These are phyloP conservation scores for Parnassius orleans DNA, from an alignment of 2,888 invertebrate species.

Conservation along the genomic window DNA sequence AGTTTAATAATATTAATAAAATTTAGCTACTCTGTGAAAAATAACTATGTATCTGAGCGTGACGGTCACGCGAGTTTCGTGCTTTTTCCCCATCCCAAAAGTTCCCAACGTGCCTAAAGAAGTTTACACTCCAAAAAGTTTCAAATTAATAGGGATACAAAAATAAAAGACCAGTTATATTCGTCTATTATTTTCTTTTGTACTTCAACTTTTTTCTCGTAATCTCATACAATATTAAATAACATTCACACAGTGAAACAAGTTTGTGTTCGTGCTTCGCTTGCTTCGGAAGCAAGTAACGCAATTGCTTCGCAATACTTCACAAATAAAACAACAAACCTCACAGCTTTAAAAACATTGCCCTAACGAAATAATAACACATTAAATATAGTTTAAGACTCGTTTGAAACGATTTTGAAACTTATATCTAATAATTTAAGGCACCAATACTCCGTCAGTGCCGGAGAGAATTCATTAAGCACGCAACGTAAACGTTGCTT, in stretches of 20 bases:
- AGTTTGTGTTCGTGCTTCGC: constrained; percentile 38
- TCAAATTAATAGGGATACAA: background rate
- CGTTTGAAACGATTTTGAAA: constrained; percentile 13
- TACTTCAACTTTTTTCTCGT: constrained; percentile 61
- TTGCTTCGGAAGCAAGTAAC: background rate
- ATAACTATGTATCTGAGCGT: too few species aligned
- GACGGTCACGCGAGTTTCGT: too few species aligned
- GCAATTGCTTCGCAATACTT: background rate
- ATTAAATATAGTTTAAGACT: constrained; percentile 11
- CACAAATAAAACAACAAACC: background rate
- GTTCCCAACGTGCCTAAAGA: too few species aligned
- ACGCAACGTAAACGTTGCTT: background rate
- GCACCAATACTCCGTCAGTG: constrained; percentile 8
- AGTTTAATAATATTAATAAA: too few species aligned
- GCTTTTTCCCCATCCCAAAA: too few species aligned
- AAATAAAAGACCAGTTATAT: constrained; percentile 63
- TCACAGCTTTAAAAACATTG: constrained; percentile 6
- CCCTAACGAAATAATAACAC: background rate
- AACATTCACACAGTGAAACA: constrained; percentile 55
- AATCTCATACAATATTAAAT: constrained; percentile 75
- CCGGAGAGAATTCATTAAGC: background rate
- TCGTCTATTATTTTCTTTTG: constrained; percentile 70
- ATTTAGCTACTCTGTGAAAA: too few species aligned
- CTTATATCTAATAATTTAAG: constrained; percentile 16
- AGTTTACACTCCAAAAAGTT: too few species aligned